Conservation (phyloP, 2,888 invertebrate genomes). For the Zhengitettix transpicula region DNA sequence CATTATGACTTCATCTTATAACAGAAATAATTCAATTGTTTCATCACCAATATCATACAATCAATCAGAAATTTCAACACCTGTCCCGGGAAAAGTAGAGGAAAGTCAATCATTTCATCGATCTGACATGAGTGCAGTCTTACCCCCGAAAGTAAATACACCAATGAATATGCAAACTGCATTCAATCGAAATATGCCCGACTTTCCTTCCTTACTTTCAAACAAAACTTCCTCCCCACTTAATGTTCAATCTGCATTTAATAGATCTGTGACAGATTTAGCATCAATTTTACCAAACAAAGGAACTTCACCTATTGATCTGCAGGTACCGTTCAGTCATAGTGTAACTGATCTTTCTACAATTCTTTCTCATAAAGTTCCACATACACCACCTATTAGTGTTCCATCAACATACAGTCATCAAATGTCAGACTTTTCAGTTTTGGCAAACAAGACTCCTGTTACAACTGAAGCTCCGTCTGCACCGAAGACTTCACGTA, state of each 20-base stretch:
- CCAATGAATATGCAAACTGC: neutral
- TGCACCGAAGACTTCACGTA: slow-evolving; percentile 12
- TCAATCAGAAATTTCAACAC: neutral
- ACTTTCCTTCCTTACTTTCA: neutral
- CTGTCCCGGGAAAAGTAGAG: neutral
- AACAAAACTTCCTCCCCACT: slow-evolving; percentile 3
- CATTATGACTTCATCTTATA: slow-evolving; percentile 1
- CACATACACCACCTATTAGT: neutral
- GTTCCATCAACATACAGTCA: slow-evolving; percentile 3
- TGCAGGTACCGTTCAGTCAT: slow-evolving; percentile 3
- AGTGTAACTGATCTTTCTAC: slow-evolving; percentile 5
- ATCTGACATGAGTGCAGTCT: too few species aligned
- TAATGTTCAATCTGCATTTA: slow-evolving; percentile 1
- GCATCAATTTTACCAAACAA: slow-evolving; percentile 5
- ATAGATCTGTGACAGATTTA: slow-evolving; percentile 1
- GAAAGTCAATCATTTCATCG: too few species aligned
- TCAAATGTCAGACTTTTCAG: slow-evolving; percentile 5
- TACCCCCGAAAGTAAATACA: neutral
- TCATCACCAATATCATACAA: neutral
- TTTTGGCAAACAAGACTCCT: slow-evolving; percentile 18
- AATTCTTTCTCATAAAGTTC: slow-evolving; percentile 2
- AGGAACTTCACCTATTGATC: slow-evolving; percentile 3
- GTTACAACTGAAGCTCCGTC: slow-evolving; percentile 14
- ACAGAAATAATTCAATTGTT: neutral
- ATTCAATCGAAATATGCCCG: neutral